Base-by-base conservation (phyloP, 2,797 vertebrate species). In the Bovichtus diacanthus region DNA sequence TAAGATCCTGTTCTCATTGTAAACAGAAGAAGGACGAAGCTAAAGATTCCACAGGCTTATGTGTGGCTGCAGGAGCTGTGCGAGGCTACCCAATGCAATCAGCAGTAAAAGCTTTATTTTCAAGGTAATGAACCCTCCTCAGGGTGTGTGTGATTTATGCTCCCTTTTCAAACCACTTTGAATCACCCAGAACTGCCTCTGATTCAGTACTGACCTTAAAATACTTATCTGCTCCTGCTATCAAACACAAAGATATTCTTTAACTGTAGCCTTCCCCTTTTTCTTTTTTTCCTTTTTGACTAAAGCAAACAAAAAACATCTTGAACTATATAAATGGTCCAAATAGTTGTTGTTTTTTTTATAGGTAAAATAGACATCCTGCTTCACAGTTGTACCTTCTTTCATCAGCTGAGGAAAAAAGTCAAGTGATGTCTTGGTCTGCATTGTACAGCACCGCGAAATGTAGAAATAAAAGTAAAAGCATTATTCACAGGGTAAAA, bases 41-140 rank as follows among this genome's bases (percentile, higher is more conserved):
- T 41, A 64, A n/a, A 62, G 71, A 58, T 70, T 78, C 1, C 29
- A 38, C 65, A 49, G 70, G 70, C 44, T 82, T 1, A 1, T 69
- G 78, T 76, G 58, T 2, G 41, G 70, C 80, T 66, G 81, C 15
- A 34, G 75, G 58, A 86, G 73, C 79, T 0, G 39, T 8, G 53
- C 38, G 4, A 62, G 51, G 77, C 82, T 63, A 43, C 69, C 12
- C 11, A 82, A 85, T 46, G 76, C 81, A 92, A 93, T 91, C 87
- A 91, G 75, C 3, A 67, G 75, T 93, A 90, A 93, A 91, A 92
- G 92, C 88, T 90, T 90, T 91, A 88, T 93, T 90, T 89, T 81
- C 74, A 84, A 80, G 88, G 87, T 90, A 89, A 90, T 88, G 89
- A 90, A 90, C 25, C 85, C 81, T 89, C 90, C 88, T 80, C 64